Evolutionary conservation across 2,113 vertebrate genomes (phyloP).

Genomic region (Lipotes vexillifer): DNA sequence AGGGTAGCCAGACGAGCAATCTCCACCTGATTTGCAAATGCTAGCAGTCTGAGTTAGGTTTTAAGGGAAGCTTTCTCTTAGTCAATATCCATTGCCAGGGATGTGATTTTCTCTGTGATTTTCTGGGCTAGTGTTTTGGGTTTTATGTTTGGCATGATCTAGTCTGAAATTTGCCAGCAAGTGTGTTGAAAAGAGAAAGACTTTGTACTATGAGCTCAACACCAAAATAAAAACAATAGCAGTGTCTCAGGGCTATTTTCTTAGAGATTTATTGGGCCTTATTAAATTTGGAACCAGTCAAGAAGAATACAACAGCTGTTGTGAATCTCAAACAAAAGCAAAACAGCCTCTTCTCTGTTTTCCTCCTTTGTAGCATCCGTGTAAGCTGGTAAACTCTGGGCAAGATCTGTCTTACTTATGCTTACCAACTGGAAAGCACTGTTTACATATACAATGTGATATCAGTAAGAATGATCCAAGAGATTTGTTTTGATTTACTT

Average conservation of each 20-base stretch:
- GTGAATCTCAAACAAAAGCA: slow-evolving; percentile 69
- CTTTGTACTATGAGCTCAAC: slow-evolving; percentile 20
- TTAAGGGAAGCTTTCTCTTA: slow-evolving; percentile 20
- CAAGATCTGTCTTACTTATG: not conserved
- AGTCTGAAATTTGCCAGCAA: slow-evolving; percentile 51
- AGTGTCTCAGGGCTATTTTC: slow-evolving; percentile 63
- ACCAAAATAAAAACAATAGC: slow-evolving; percentile 46
- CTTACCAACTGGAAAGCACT: slow-evolving; percentile 21
- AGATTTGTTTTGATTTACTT: slow-evolving; percentile 46
- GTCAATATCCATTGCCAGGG: not conserved
- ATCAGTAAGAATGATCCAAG: slow-evolving; percentile 24
- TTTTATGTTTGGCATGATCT: slow-evolving; percentile 45
- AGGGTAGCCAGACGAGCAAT: not conserved
- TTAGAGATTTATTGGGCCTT: slow-evolving; percentile 64
- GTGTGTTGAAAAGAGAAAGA: not conserved
- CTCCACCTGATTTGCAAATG: not conserved
- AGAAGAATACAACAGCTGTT: slow-evolving; percentile 79
- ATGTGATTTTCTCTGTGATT: slow-evolving; percentile 30
- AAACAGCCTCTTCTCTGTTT: slow-evolving; percentile 70
- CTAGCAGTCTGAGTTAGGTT: not conserved
- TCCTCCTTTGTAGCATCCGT: slow-evolving; percentile 39
- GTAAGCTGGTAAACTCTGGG: slow-evolving; percentile 35
- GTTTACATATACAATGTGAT: not conserved
- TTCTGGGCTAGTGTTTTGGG: slow-evolving; percentile 13
- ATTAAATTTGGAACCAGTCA: slow-evolving; percentile 76